phyloP scores from a whole-genome alignment of 2,888 invertebrate genomes.

The Dendrolimus pini region DNA sequence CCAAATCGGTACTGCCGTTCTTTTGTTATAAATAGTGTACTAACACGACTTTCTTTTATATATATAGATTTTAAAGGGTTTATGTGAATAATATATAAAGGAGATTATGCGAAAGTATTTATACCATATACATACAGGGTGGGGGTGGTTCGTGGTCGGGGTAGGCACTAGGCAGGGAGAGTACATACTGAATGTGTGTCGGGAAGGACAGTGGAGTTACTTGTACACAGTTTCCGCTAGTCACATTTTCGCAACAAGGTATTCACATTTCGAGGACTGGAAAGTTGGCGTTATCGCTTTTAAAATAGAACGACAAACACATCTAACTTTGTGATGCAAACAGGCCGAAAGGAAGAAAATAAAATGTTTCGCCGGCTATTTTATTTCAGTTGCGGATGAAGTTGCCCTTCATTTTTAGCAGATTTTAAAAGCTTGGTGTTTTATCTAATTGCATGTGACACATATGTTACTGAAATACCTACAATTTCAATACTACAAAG shows the following conservation, averaged over 20 bases:
- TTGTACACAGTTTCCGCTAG: slow-evolving; percentile 73
- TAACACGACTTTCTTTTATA: no score
- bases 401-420: not conserved
- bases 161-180: slow-evolving; percentile 9
- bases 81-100: not conserved
- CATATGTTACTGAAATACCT: not conserved
- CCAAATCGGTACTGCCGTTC: no score
- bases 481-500: no score
- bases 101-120: no score
- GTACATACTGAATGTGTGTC: slow-evolving; percentile 34
- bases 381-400: slow-evolving; percentile 22
- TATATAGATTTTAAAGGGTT: no score
- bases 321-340: slow-evolving; percentile 74
- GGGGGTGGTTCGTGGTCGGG: not conserved
- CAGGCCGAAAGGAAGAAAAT: slow-evolving; percentile 51
- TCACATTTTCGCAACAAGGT: slow-evolving; percentile 76
- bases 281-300: slow-evolving; percentile 75
- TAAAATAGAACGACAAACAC: slow-evolving; percentile 73
- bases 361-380: slow-evolving; percentile 30
- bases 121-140: no score
- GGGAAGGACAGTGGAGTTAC: slow-evolving; percentile 64
- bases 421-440: not conserved
- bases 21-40: no score
- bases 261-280: slow-evolving; percentile 75
- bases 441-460: not conserved